A percentile compares a stretch with the other conserved stretches of the same genome.
These are phyloP conservation scores for Albula glossodonta DNA, from an alignment of 2,113 vertebrate species.

Conservation along the genomic window DNA sequence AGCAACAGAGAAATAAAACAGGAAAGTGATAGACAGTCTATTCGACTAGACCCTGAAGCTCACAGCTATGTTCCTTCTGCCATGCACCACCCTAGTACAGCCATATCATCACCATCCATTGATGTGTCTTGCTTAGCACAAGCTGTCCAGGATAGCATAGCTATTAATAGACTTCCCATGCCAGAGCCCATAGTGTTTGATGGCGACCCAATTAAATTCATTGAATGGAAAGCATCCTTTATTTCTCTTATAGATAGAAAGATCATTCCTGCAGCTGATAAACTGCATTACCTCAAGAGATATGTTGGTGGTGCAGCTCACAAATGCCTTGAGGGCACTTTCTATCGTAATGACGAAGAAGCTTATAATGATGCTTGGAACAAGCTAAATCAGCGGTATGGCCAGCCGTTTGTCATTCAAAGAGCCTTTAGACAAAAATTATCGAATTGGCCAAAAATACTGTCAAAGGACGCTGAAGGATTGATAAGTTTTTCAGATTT, in stretches of 20 bases:
- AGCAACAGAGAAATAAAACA: too few relatives aligned
- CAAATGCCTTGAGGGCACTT: not conserved
- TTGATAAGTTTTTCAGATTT: conserved; percentile 3
- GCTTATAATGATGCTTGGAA: conserved; percentile 31
- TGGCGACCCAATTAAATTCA: conserved; percentile 26
- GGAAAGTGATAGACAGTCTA: too few relatives aligned
- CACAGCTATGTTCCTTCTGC: too few relatives aligned
- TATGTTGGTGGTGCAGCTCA: conserved; percentile 14
- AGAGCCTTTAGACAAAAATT: conserved; percentile 31
- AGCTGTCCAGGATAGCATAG: conserved; percentile 16
- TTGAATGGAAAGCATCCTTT: conserved; percentile 28
- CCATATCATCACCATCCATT: too few relatives aligned
- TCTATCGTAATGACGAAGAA: conserved; percentile 18
- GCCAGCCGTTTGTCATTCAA: conserved; percentile 29
- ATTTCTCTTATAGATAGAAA: conserved; percentile 8
- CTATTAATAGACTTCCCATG: conserved; percentile 14
- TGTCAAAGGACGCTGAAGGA: conserved; percentile 18
- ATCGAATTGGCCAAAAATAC: conserved; percentile 17
- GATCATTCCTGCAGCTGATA: conserved; percentile 7
- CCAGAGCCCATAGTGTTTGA: conserved; percentile 27
- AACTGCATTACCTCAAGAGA: conserved; percentile 15
- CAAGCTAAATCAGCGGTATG: conserved; percentile 27
- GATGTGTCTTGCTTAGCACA: not conserved
- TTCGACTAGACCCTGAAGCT: too few relatives aligned
- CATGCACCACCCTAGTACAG: too few relatives aligned